phyloP scores from a whole-genome alignment of 2,888 invertebrate species.

The Drosophila fungiperda region DNA sequence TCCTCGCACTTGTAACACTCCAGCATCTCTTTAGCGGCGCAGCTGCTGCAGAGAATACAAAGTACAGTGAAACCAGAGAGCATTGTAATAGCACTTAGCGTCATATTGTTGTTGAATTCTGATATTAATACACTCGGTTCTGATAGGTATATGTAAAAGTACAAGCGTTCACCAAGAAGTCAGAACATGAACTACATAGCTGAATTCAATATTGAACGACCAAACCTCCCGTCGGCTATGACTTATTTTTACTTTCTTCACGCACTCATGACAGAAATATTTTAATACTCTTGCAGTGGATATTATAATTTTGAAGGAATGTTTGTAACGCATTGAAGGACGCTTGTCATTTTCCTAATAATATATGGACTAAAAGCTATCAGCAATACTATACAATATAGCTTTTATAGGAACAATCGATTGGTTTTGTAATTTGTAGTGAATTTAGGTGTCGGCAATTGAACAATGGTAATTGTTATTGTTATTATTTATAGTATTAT shows the following conservation, averaged over 20 bases:
- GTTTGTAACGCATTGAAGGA: neutral
- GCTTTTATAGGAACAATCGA: neutral
- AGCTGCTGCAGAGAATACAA: slow-evolving; percentile 5
- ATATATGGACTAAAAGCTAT: neutral
- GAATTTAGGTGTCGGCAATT: neutral
- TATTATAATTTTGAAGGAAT: neutral
- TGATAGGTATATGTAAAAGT: slow-evolving; percentile 8
- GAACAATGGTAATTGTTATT: neutral
- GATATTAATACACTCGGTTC: slow-evolving; percentile 19
- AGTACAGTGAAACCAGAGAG: slow-evolving; percentile 19
- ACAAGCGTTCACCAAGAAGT: slow-evolving; percentile 38
- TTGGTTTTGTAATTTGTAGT: neutral
- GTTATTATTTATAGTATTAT: neutral
- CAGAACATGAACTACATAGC: slow-evolving; percentile 39
- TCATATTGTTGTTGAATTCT: slow-evolving; percentile 23
- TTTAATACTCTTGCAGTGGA: neutral
- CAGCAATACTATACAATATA: neutral
- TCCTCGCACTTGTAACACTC: slow-evolving; percentile 40
- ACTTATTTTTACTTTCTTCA: neutral
- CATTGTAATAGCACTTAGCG: slow-evolving; percentile 1
- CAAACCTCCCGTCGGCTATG: slow-evolving; percentile 11
- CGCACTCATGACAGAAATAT: neutral
- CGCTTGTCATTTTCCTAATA: neutral
- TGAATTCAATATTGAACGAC: slow-evolving; percentile 16
- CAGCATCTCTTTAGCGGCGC: slow-evolving; percentile 17